Percentiles rank a stretch among this genome's conserved stretches.
Conservation (phyloP, 2,888 invertebrate species). For the Apamea sordens region DNA sequence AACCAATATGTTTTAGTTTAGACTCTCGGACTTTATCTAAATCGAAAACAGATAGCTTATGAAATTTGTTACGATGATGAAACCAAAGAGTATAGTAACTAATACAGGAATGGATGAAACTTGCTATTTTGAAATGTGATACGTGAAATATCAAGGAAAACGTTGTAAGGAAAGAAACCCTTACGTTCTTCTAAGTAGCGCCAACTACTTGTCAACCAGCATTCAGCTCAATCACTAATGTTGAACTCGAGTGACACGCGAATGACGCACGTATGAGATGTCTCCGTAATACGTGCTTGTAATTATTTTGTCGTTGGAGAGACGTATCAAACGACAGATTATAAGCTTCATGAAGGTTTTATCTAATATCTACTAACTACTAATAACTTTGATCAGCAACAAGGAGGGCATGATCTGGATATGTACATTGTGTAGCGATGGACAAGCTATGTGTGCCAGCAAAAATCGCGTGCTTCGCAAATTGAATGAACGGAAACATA, state of each 20-base stretch:
- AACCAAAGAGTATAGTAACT: too few species aligned
- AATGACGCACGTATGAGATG: conserved; percentile 48
- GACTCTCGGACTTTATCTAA: neutral
- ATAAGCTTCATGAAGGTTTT: neutral
- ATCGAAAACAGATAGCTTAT: neutral
- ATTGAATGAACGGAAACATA: conserved; percentile 45
- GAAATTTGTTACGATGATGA: neutral
- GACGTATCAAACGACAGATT: neutral
- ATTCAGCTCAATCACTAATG: conserved; percentile 33
- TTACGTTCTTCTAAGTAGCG: neutral
- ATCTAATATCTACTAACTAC: neutral
- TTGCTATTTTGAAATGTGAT: conserved; percentile 13
- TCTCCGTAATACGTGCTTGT: conserved; percentile 21
- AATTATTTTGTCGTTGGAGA: conserved; percentile 15
- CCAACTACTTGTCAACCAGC: conserved; percentile 4
- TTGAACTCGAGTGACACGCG: conserved; percentile 42
- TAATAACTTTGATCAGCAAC: conserved; percentile 1
- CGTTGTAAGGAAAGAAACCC: conserved; percentile 26
- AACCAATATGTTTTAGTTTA: conserved; percentile 28
- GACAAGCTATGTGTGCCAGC: conserved; percentile 3
- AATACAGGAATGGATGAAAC: too few species aligned
- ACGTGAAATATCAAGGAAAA: conserved; percentile 14
- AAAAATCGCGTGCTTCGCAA: conserved; percentile 50
- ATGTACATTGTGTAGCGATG: neutral
- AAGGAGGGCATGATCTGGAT: conserved; percentile 14